Conservation (phyloP, 2,888 invertebrate genomes). For the Osmoderma eremita region DNA sequence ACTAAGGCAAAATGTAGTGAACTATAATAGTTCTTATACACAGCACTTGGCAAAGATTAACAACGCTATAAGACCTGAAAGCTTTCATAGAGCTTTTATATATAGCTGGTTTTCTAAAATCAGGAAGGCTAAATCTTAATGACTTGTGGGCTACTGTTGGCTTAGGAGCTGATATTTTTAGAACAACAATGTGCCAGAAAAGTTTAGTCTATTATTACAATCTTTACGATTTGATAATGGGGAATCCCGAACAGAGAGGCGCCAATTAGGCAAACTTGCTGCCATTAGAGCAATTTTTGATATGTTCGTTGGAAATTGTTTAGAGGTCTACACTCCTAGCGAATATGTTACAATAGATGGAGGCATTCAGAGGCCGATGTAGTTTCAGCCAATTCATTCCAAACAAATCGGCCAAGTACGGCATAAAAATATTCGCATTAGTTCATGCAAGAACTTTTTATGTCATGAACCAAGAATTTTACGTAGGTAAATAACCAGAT, state of each 20-base stretch:
- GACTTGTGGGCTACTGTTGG: slow-evolving; percentile 26
- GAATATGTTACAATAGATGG: background rate
- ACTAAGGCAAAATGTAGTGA: slow-evolving; percentile 31
- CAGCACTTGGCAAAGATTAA: slow-evolving; percentile 7
- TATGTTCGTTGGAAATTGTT: background rate
- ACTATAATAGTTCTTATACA: slow-evolving; percentile 6
- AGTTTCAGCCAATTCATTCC: slow-evolving; percentile 26
- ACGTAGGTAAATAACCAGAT: no score
- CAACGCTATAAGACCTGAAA: slow-evolving; percentile 6
- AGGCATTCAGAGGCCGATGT: no score
- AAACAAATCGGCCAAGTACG: slow-evolving; percentile 24
- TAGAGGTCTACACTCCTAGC: background rate
- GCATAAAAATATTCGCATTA: slow-evolving; percentile 8
- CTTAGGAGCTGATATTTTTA: slow-evolving; percentile 32
- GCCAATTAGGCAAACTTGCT: slow-evolving; percentile 21
- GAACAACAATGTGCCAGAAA: slow-evolving; percentile 32
- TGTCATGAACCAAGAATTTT: no score
- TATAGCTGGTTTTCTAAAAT: background rate
- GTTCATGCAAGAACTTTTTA: no score
- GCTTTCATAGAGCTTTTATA: slow-evolving; percentile 26
- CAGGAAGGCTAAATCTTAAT: slow-evolving; percentile 32
- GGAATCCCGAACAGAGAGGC: slow-evolving; percentile 15
- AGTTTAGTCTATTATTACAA: slow-evolving; percentile 22
- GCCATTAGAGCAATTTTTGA: slow-evolving; percentile 34
- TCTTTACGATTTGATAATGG: slow-evolving; percentile 30